Evolutionary conservation across 2,113 vertebrate species (phyloP), one percentile per base, ranked within the genome.

Genomic region (Dipodomys ordii): DNA sequence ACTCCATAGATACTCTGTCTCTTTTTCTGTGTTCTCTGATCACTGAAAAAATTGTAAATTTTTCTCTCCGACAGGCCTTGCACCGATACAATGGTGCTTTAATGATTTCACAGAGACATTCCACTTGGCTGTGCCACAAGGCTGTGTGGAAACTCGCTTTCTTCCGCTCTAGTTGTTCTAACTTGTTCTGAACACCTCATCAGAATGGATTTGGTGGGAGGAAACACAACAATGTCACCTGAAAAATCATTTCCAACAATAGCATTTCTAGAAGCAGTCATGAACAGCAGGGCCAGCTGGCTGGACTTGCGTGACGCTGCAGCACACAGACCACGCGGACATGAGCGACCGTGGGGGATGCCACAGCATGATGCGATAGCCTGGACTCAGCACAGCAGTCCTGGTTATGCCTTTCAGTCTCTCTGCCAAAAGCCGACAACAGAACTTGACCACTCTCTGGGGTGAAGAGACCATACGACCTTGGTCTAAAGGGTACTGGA

Each of bases 341-440:
- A 9, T 49, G 49, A 49, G 49, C 12, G 2, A 12, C 49, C 49
- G 1, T 49, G 49, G 49, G 49, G 49, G 49, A 39, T 49, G 0
- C 53, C 2, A 12, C 0, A 19, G 32, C 68, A 49, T 7, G 9
- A 64, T 0, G 30, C 15, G 53, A 27, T 0, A 5, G 20, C 39
- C 32, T 68, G 25, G 2, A 87, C 7, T 25, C 53, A 53, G 20
- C 39, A 30, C 4, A 25, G 27, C 28, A 0, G 0, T 0, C 2
- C 53, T 57, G 23, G 35, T 68, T 35, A 27, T 22, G 53, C 9
- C 46, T 19, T 27, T 0, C 0, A 19, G 44, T 15, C 67, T 71
- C 74, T 8, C 9, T 22, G 20, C 78, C 44, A 72, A 22, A 35
- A 62, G 46, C 2, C 53, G 44, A 11, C 0, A 18, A 8, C 0